phyloP scores from a whole-genome alignment of 1,140 invertebrate species.

The Drosophila kanapiae region DNA sequence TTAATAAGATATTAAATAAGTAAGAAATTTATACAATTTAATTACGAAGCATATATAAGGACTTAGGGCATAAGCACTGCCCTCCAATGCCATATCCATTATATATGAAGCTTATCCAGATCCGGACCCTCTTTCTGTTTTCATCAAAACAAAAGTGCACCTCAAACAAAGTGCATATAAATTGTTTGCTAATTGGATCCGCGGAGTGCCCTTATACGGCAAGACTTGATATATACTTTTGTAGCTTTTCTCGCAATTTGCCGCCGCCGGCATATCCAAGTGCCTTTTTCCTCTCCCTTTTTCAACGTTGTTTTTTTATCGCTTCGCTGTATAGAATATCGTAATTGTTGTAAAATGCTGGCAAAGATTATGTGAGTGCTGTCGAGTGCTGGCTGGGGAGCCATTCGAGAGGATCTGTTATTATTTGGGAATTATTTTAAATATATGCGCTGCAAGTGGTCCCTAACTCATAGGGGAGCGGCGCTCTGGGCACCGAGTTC shows the following conservation, averaged over 20 bases:
- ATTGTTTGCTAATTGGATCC: conserved; percentile 56
- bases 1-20: neutral
- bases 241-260: conserved; percentile 41
- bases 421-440: conserved; percentile 58
- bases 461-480: conserved; percentile 25
- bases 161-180: conserved; percentile 45
- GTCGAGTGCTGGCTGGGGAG: conserved; percentile 13
- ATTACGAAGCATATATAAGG: neutral
- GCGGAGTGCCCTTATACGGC: conserved; percentile 33
- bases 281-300: conserved; percentile 9
- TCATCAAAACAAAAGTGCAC: conserved; percentile 6
- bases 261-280: conserved; percentile 44
- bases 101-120: conserved; percentile 10
- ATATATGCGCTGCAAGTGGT: conserved; percentile 30
- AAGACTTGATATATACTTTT: conserved; percentile 26
- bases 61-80: neutral
- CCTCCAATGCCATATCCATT: conserved; percentile 6
- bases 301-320: conserved; percentile 20
- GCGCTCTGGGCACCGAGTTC: conserved; percentile 14
- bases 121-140: neutral
- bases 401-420: conserved; percentile 36
- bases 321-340: conserved; percentile 35
- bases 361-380: conserved; percentile 27
- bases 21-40: neutral
- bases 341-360: conserved; percentile 53